Conservation (phyloP, 2,888 invertebrate genomes). For the Mystacides longicornis region DNA sequence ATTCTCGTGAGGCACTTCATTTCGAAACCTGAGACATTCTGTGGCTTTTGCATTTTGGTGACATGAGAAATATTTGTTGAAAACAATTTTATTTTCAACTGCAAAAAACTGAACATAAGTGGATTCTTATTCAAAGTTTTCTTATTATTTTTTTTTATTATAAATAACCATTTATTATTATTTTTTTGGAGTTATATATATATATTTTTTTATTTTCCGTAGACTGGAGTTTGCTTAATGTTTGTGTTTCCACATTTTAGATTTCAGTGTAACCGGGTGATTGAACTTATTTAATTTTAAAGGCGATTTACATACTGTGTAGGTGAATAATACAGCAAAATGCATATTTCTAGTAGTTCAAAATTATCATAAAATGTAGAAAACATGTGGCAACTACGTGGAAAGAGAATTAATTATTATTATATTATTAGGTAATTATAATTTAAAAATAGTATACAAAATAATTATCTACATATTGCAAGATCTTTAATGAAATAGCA, state of each 20-base stretch:
- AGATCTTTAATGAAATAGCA: too few species aligned
- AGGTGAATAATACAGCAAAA: conserved; percentile 15
- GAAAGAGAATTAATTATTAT: conserved; percentile 14
- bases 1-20: too few species aligned
- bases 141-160: too few species aligned
- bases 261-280: background rate
- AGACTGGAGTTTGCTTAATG: conserved; percentile 14
- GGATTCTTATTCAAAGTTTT: too few species aligned
- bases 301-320: conserved; percentile 13
- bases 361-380: conserved; percentile 20
- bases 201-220: conserved; percentile 15
- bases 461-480: too few species aligned
- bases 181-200: background rate
- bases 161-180: too few species aligned
- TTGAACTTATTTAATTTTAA: conserved; percentile 5
- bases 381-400: conserved; percentile 25
- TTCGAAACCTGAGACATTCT: too few species aligned
- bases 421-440: background rate
- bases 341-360: conserved; percentile 11
- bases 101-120: too few species aligned
- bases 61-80: too few species aligned
- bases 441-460: too few species aligned
- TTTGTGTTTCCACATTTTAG: conserved; percentile 13
- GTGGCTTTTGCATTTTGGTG: too few species aligned
- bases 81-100: too few species aligned